Base-by-base conservation (phyloP, 2,113 vertebrate genomes). In the Rostratula benghalensis region DNA sequence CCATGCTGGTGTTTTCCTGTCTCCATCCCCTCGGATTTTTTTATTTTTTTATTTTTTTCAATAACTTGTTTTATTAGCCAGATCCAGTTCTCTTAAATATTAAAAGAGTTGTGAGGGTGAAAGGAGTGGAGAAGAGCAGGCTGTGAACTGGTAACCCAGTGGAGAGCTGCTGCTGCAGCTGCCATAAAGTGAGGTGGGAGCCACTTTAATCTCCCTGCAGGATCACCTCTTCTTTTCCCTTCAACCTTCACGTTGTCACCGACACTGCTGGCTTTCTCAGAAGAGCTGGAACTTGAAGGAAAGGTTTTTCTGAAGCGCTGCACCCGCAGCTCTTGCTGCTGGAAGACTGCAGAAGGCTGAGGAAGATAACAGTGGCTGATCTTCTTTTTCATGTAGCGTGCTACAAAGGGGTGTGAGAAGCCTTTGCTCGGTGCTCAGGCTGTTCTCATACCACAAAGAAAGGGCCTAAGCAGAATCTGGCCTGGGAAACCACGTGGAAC, bases 361-460 rank as follows among this genome's bases (percentile, higher is more conserved):
- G 45, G 43, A 45, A 82, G 84, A 18, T 75, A 91, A 59, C 23
- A 65, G 70, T 13, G 51, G 30, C 64, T 73, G 35, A 21, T 48
- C 16, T 48, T 69, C 2, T 1, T 43, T 92, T 4, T 41, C 24
- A 4, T 3, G 7, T 17, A 7, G 22, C 13, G 13, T 60, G 27
- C 48, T 83, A 1, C 45, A n/a, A 57, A 53, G 61, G 45, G 39
- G 22, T 22, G 4, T 2, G 15, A 68, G 65, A n/a, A 22, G 37
- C 59, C 10, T 30, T 7, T 33, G 54, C 33, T 79, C 0, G 0
- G 16, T 30, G 30, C 37, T 31, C 56, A 30, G 37, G 25, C 30
- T 86, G 45, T 63, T 73, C 63, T 69, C 21, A 7, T 43, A 50
- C 54, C 4, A 1, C 83, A 70, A 8, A 68, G 37, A 35, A 11